A percentile compares a stretch with the other conserved stretches of the same genome.
Conservation (phyloP, 2,888 invertebrate species). For the Agriopis aurantiaria region DNA sequence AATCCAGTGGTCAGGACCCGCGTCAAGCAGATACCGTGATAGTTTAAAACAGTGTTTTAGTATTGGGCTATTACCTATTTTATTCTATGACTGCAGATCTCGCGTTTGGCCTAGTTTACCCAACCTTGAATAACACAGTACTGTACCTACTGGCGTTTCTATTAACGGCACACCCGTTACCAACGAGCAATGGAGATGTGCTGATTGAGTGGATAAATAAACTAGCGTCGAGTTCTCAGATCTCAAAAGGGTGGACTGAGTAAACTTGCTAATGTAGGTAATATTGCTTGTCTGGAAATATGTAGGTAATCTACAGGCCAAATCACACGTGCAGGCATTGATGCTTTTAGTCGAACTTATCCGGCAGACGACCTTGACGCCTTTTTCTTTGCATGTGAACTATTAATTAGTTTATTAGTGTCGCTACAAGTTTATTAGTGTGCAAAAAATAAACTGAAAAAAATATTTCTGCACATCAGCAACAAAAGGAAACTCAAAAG, state of each 20-base stretch:
- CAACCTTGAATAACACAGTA: slow-evolving; percentile 68
- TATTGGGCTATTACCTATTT: neutral
- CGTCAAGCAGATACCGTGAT: no score
- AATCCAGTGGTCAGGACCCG: no score
- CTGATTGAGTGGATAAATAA: slow-evolving; percentile 64
- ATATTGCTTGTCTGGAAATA: slow-evolving; percentile 3
- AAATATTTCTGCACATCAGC: no score
- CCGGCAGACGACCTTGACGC: no score
- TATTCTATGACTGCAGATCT: slow-evolving; percentile 49
- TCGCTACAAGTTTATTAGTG: no score
- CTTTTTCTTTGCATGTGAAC: no score
- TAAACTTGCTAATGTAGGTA: slow-evolving; percentile 21
- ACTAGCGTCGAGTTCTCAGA: slow-evolving; percentile 24
- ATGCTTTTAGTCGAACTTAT: no score
- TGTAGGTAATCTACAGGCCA: neutral
- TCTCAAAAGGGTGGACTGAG: slow-evolving; percentile 26
- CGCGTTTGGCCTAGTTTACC: slow-evolving; percentile 75
- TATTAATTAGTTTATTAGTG: no score
- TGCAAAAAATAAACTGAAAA: no score
- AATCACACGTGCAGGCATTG: no score
- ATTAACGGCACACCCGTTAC: slow-evolving; percentile 69
- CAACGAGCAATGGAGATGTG: slow-evolving; percentile 62
- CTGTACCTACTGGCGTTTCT: slow-evolving; percentile 57
- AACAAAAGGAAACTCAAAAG: no score
- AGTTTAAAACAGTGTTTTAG: no score